These are phyloP conservation scores for Hassar affinis DNA, from an alignment of 2,113 vertebrate species.

Conservation along the genomic window DNA sequence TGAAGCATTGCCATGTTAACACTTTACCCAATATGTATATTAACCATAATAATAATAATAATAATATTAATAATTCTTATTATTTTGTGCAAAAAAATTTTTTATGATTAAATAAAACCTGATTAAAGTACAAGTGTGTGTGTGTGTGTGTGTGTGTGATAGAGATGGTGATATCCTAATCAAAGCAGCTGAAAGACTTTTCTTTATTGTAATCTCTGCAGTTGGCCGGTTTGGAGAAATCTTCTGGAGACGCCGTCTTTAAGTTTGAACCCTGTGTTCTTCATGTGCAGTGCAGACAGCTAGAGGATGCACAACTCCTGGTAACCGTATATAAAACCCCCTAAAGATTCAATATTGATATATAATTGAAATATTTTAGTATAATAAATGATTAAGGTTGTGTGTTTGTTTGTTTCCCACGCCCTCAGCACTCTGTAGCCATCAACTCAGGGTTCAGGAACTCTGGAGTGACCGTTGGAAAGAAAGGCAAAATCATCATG, in stretches of 20 bases:
- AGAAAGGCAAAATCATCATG: constrained; percentile 85
- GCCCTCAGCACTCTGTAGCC: constrained; percentile 80
- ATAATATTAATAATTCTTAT: too few relatives aligned
- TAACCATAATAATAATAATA: too few relatives aligned
- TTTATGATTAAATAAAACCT: background rate
- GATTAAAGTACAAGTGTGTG: too few relatives aligned
- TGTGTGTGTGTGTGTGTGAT: too few relatives aligned
- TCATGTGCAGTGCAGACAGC: constrained; percentile 82
- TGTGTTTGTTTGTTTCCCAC: background rate
- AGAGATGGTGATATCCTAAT: too few relatives aligned
- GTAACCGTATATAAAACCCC: constrained; percentile 65
- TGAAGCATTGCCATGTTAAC: too few relatives aligned
- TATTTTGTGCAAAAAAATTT: background rate
- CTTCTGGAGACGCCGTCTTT: constrained; percentile 75
- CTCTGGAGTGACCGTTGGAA: constrained; percentile 89
- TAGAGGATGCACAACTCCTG: constrained; percentile 86
- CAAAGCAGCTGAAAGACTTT: background rate
- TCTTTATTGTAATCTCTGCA: constrained; percentile 53
- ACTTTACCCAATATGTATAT: background rate
- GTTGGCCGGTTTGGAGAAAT: constrained; percentile 71
- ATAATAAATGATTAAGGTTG: too few relatives aligned
- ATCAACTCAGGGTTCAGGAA: constrained; percentile 90
- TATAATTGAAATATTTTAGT: background rate
- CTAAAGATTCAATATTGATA: too few relatives aligned
- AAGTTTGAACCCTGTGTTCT: constrained; percentile 94